Conservation (phyloP, 2,888 invertebrate species). For the Koerneria pararmatus region DNA sequence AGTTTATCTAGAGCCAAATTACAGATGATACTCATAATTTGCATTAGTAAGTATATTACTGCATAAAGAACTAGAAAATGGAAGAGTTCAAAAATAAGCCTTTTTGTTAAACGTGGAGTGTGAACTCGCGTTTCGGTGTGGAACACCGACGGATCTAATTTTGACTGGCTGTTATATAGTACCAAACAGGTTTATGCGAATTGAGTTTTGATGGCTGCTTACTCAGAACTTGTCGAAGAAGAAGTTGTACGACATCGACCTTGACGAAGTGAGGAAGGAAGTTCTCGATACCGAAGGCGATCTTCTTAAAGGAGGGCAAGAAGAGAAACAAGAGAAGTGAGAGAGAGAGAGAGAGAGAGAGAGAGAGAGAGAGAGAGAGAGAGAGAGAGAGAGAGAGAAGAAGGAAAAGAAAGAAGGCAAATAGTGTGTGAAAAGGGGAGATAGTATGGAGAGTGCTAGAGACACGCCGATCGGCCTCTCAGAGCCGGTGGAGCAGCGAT, state of each 20-base stretch:
- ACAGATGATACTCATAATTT: too few relatives aligned
- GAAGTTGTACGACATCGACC: constrained; percentile 57
- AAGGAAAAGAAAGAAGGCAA: background rate
- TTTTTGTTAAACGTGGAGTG: too few relatives aligned
- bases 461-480: background rate
- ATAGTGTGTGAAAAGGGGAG: background rate
- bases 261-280: constrained; percentile 59
- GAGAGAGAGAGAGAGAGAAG: background rate
- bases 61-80: too few relatives aligned
- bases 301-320: constrained; percentile 30
- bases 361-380: background rate
- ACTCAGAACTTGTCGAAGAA: constrained; percentile 46
- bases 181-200: background rate
- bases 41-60: too few relatives aligned
- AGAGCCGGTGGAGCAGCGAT: constrained; percentile 31
- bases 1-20: too few relatives aligned
- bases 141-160: too few relatives aligned
- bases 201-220: background rate
- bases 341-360: background rate
- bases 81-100: too few relatives aligned
- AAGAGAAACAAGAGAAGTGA: constrained; percentile 20
- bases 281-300: constrained; percentile 53
- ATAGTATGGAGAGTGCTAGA: background rate
- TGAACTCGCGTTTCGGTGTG: too few relatives aligned
- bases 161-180: constrained; percentile 2